Base-by-base conservation (phyloP, 1,140 invertebrate species). In the Conus ventricosus region DNA sequence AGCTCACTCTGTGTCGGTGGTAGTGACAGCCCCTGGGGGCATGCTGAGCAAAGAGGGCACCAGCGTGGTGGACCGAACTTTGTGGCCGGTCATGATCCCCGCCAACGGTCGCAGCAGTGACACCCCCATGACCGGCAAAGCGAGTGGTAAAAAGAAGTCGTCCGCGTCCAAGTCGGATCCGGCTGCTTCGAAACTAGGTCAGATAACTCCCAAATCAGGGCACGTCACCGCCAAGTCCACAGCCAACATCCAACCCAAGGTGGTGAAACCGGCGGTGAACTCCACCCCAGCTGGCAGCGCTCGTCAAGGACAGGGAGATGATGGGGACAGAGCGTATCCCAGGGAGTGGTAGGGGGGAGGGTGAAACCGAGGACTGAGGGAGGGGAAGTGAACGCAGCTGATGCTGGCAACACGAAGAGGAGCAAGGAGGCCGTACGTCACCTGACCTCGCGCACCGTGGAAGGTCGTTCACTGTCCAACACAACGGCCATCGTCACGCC, bases 401-500 rank as follows among this genome's bases (percentile, higher is more conserved):
- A 39, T 39, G 39, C 3, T 39, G 39, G 39, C 39, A 39, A 39
- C 39, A 39, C 3, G 39, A 54, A 10, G 27, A 81, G 20, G 51
- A 81, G 39, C 51, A 81, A 81, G 39, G 51, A 81, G 15, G 80
- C 8, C 10, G 76, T 8, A 54, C 80, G 80, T 54, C 80, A 81
- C 11, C 17, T 80, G 76, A 80, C 25, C 76, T 76, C 76, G 8
- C 23, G 76, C 8, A 13, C 39, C 8, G 76, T 5, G 11, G 84
- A 85, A 27, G 84, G 25, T 11, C 63, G 53, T 27, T 20, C 71
- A 17, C 27, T 57, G 23, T 54, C 75, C 71, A 87, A 78, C 71
- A 76, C 85, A 4, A 87, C 85, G 15, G 71, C 85, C 84, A 76
- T 85, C 15, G 84, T 85, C 11, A 76, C 84, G 4, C 84, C 84